Evolutionary conservation across 2,888 invertebrate genomes (phyloP).

Genomic region (Meghimatium bilineatum): DNA sequence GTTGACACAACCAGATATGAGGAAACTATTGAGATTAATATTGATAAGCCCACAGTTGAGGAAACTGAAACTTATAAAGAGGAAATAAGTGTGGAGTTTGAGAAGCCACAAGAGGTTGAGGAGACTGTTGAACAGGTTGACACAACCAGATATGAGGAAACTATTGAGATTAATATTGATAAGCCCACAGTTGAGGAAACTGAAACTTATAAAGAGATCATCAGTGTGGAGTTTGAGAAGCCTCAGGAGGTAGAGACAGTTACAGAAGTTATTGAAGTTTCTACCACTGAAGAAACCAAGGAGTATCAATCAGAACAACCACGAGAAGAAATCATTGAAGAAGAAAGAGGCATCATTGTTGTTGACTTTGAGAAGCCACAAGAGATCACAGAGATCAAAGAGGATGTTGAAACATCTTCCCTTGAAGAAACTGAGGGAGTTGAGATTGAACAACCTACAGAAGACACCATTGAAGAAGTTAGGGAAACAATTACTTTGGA

Average conservation of each 20-base stretch:
- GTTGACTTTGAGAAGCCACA: constrained; percentile 52
- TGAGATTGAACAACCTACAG: constrained; percentile 46
- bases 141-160: constrained; percentile 8
- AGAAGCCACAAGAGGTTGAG: constrained; percentile 55
- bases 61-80: constrained; percentile 17
- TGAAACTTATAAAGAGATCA: constrained; percentile 50
- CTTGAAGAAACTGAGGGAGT: constrained; percentile 40
- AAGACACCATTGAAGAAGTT: constrained; percentile 47
- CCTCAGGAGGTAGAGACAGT: constrained; percentile 49
- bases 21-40: too few relatives aligned
- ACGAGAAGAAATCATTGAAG: constrained; percentile 49
- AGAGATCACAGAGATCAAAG: constrained; percentile 36
- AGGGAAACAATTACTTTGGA: constrained; percentile 47
- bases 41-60: too few relatives aligned
- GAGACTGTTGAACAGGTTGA: constrained; percentile 46
- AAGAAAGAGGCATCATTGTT: constrained; percentile 51
- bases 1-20: too few relatives aligned
- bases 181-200: constrained; percentile 51
- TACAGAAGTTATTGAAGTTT: constrained; percentile 12
- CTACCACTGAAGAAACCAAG: constrained; percentile 37
- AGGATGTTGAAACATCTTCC: constrained; percentile 15
- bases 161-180: constrained; percentile 48
- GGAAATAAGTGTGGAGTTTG: constrained; percentile 47
- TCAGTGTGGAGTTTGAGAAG: constrained; percentile 50
- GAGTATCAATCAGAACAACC: constrained; percentile 51